Conservation (phyloP, 1,140 invertebrate species). For the Neuroterus valhalla region DNA sequence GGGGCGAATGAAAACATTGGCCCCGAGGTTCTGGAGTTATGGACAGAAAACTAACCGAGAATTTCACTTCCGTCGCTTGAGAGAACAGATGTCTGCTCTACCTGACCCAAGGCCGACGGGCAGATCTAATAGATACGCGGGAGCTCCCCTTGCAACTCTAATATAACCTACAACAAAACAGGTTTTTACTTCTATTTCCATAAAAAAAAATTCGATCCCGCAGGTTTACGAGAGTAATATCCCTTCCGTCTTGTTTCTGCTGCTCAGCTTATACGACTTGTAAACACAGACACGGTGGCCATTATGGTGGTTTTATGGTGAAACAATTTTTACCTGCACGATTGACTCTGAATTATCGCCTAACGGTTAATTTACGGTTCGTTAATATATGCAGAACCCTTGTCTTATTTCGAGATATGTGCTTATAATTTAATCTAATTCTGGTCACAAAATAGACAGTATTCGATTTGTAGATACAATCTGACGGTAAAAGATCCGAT, state of each 20-base stretch:
- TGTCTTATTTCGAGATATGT: no score
- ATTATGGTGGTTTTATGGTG: slow-evolving; percentile 21
- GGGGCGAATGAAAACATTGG: background rate
- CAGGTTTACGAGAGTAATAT: slow-evolving; percentile 34
- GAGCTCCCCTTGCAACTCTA: slow-evolving; percentile 39
- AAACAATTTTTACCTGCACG: background rate
- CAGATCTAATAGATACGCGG: slow-evolving; percentile 45
- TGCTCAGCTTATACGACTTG: slow-evolving; percentile 10
- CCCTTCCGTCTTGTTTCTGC: slow-evolving; percentile 5
- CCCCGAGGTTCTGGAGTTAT: background rate
- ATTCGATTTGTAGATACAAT: no score
- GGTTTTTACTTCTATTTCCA: slow-evolving; percentile 35
- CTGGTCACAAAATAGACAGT: no score
- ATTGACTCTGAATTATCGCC: slow-evolving; percentile 14
- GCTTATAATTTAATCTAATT: no score
- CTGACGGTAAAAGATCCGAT: no score
- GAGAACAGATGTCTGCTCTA: slow-evolving; percentile 23
- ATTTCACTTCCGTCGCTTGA: slow-evolving; percentile 26
- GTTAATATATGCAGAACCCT: background rate
- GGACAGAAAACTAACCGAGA: slow-evolving; percentile 5
- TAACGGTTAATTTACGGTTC: background rate
- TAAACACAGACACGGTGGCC: slow-evolving; percentile 15
- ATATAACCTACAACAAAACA: slow-evolving; percentile 48
- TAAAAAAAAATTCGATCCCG: slow-evolving; percentile 36
- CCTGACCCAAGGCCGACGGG: slow-evolving; percentile 34